phyloP scores from a whole-genome alignment of 2,113 vertebrate species.

The Triplophysa rosa region DNA sequence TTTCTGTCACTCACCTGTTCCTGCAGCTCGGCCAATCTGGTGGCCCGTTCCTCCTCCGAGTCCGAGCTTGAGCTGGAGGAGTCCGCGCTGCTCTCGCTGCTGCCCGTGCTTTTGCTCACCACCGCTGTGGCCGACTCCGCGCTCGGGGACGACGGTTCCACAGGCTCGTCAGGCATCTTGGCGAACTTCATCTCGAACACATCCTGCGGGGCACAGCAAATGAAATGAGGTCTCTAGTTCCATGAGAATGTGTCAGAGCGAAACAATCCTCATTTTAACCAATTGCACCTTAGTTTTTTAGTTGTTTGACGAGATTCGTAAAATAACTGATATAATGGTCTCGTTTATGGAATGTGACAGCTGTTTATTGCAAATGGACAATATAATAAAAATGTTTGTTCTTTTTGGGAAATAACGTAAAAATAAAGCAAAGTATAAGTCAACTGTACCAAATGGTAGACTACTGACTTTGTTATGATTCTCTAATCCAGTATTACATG shows the following conservation, averaged over 20 bases:
- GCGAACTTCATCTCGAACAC: slow-evolving; percentile 99
- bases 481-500: too few relatives aligned
- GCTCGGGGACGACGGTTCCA: slow-evolving; percentile 76
- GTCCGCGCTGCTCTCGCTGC: slow-evolving; percentile 91
- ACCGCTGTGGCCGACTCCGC: slow-evolving; percentile 75
- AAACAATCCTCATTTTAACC: background rate
- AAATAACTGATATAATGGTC: too few relatives aligned
- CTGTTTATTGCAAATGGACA: too few relatives aligned
- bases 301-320: too few relatives aligned
- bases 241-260: background rate
- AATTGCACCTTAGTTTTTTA: slow-evolving; percentile 71
- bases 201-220: slow-evolving; percentile 72
- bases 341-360: too few relatives aligned
- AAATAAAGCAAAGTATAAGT: too few relatives aligned
- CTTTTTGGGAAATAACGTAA: too few relatives aligned
- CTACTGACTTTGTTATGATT: too few relatives aligned
- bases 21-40: slow-evolving; percentile 93
- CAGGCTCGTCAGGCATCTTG: slow-evolving; percentile 95
- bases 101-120: slow-evolving; percentile 91
- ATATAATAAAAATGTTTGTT: too few relatives aligned
- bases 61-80: slow-evolving; percentile 91
- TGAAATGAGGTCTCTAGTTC: background rate
- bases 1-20: slow-evolving; percentile 87
- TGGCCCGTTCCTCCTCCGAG: slow-evolving; percentile 96
- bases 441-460: too few relatives aligned